Base-by-base conservation (phyloP, 30 jellyfish, hydroid and myxozoan species). In the Aurelia sp. region DNA sequence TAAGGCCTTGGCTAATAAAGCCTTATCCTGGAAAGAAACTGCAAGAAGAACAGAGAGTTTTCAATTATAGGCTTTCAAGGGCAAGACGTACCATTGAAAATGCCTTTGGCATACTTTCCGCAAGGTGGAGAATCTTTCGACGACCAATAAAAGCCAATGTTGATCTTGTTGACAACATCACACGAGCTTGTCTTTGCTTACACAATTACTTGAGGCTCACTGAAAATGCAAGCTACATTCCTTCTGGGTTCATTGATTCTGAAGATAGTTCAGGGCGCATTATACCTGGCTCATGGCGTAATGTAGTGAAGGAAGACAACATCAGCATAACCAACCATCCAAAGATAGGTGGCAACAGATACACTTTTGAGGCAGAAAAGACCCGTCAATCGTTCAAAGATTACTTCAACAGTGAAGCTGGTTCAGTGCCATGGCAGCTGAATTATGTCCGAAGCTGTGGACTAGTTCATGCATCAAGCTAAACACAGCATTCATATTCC, bases 341-440 rank as follows among this genome's bases (percentile, higher is more conserved):
- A n/a, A 24, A 62, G 65, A 33, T 35, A 78, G 7, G 81, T 22
- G 80, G 89, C 41, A 31, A 40, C 51, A 64, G 80, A 62, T 58
- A 58, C 79, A 60, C 60, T 35, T 15, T 16, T 15, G 33, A 63
- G n/a, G 89, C 82, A 59, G 63, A 55, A 18, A 63, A 19, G 68
- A 61, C 60, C 11, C 65, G 82, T 3, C 40, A 78, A 19, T 41
- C 51, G 2, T 63, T 78, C 48, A 78, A 78, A 41, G 68, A 62
- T 40, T 78, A 78, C 68, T 31, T 78, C 66, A 78, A 78, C 81
- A 58, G 82, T 62, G 68, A 78, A 78, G 89, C 82, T 21, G 78
- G 82, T 41, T 33, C 68, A 30, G 38, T 78, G 30, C 67, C 82
- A 13, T 62, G 89, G 89, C 89, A 78, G 89, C 63, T 59, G 68